A percentile compares a stretch with the other conserved stretches of the same genome.
These are phyloP conservation scores for Gyrodactylus bullatarudis DNA, from an alignment of 1,140 invertebrate genomes.

Conservation along the genomic window DNA sequence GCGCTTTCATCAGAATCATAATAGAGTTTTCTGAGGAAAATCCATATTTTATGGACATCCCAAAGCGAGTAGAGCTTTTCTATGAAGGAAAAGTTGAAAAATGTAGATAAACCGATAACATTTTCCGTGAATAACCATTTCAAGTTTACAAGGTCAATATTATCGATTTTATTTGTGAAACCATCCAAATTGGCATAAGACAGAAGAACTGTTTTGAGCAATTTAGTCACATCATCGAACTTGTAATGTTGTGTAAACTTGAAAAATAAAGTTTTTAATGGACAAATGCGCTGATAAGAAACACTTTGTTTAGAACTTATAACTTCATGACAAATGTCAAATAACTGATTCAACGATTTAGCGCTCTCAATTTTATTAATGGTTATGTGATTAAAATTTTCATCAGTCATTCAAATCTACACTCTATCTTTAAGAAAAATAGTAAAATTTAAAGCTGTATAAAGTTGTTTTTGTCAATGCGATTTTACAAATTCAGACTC, in stretches of 20 bases:
- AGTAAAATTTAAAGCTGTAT: too few relatives aligned
- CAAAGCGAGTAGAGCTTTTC: neutral
- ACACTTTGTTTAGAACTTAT: neutral
- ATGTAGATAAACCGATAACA: neutral
- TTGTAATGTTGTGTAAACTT: neutral
- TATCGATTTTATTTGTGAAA: neutral
- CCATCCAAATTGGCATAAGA: neutral
- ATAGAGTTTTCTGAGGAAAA: neutral
- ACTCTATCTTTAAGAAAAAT: neutral
- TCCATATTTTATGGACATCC: neutral
- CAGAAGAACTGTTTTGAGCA: neutral
- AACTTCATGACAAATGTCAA: too few relatives aligned
- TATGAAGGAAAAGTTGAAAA: neutral
- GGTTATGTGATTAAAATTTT: neutral
- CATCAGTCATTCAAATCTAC: neutral
- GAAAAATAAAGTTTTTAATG: neutral
- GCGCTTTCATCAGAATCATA: neutral
- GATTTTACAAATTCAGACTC: neutral
- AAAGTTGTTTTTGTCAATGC: neutral
- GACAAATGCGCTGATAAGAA: neutral
- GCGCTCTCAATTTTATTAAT: neutral
- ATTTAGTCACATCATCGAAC: neutral
- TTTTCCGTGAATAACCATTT: neutral
- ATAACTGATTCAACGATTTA: neutral
- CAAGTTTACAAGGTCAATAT: neutral